phyloP scores from a whole-genome alignment of 2,888 invertebrate genomes.

The Harpalus rufipes region DNA sequence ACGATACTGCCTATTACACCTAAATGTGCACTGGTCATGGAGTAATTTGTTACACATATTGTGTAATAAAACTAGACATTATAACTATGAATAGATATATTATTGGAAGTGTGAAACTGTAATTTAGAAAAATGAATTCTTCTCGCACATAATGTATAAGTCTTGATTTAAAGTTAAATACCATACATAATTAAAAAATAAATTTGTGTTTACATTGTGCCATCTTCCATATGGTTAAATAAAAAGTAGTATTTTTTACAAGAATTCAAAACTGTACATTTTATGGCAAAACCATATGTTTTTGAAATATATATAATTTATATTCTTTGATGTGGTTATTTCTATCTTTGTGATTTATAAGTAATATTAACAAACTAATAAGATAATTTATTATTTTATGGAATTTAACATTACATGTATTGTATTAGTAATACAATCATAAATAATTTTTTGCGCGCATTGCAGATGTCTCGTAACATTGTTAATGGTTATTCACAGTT shows the following conservation, averaged over 20 bases:
- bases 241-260: not conserved
- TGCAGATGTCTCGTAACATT: not conserved
- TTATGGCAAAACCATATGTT: not conserved
- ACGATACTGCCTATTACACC: no score
- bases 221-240: not conserved
- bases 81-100: no score
- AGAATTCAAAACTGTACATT: not conserved
- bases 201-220: not conserved
- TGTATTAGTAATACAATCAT: not conserved
- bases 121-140: no score
- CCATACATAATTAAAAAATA: constrained; percentile 1
- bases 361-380: not conserved
- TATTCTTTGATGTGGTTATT: not conserved
- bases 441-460: not conserved
- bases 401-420: not conserved
- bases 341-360: not conserved
- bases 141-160: no score
- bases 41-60: no score
- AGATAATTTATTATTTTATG: not conserved
- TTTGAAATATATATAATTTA: not conserved
- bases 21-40: no score
- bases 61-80: no score
- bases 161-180: no score
- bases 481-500: not conserved
- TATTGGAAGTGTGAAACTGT: no score